A percentile compares a stretch with the other conserved stretches of the same genome.
Conservation (phyloP, 2,888 invertebrate genomes). For the Litoditis marina region DNA sequence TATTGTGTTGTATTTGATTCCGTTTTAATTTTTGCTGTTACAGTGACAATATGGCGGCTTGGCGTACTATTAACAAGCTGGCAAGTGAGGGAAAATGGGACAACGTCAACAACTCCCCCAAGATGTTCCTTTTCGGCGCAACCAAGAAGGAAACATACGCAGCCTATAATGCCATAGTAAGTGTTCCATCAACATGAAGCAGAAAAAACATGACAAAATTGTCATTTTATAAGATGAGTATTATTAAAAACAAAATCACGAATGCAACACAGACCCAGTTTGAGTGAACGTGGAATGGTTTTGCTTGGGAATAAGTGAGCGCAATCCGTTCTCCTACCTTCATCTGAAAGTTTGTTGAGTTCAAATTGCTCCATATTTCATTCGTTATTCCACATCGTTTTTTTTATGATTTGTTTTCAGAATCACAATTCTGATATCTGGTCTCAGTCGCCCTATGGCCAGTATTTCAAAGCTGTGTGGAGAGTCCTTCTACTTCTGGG, state of each 20-base stretch:
- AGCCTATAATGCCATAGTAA: slow-evolving; percentile 35
- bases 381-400: no score
- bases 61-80: slow-evolving; percentile 51
- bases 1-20: no score
- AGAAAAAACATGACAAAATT: no score
- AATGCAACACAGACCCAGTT: no score
- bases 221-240: no score
- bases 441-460: slow-evolving; percentile 40
- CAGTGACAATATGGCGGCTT: slow-evolving; percentile 22
- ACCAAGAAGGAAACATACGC: slow-evolving; percentile 43
- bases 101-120: slow-evolving; percentile 50
- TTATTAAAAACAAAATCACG: no score
- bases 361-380: no score
- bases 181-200: slow-evolving; percentile 4
- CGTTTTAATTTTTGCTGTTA: no score
- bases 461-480: slow-evolving; percentile 38
- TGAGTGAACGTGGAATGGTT: no score
- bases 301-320: no score
- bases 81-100: slow-evolving; percentile 56
- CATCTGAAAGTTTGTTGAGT: no score
- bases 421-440: slow-evolving; percentile 37
- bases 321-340: no score
- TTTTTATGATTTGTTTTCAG: slow-evolving; percentile 9
- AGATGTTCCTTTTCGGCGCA: slow-evolving; percentile 39
- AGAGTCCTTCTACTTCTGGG: slow-evolving; percentile 34